These are phyloP conservation scores for Julus scandinavius DNA, from an alignment of 2,888 invertebrate species.

Conservation along the genomic window DNA sequence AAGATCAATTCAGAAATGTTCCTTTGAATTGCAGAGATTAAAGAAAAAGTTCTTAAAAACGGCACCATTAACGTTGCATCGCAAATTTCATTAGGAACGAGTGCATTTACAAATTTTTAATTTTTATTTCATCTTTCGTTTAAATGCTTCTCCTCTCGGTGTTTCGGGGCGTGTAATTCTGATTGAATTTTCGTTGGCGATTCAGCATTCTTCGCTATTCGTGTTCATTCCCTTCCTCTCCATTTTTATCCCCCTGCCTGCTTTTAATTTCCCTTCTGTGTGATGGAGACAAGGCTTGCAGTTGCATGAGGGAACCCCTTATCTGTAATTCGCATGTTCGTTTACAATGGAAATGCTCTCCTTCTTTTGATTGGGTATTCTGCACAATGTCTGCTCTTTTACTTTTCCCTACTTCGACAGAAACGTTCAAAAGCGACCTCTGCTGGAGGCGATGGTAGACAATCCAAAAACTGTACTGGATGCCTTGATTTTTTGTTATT, in stretches of 20 bases:
- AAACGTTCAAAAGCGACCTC: neutral
- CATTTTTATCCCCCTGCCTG: neutral
- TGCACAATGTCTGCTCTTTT: neutral
- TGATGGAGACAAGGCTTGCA: conserved; percentile 4
- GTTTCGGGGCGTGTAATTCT: neutral
- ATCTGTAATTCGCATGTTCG: conserved; percentile 49
- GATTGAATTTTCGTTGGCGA: neutral
- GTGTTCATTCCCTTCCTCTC: neutral
- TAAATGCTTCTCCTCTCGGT: neutral
- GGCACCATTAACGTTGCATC: no score
- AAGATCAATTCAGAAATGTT: no score
- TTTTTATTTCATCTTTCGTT: no score
- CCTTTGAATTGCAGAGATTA: no score
- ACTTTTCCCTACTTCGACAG: neutral
- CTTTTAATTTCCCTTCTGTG: conserved; percentile 38
- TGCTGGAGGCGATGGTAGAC: neutral
- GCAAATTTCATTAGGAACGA: no score
- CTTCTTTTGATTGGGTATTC: neutral
- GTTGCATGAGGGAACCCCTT: conserved; percentile 25
- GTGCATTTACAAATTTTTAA: no score
- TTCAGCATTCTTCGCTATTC: neutral
- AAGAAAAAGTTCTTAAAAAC: no score
- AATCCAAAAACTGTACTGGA: neutral
- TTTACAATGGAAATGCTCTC: conserved; percentile 46
- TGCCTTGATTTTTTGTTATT: neutral